Conservation (phyloP, 1,140 invertebrate genomes). For the Frieseomelitta varia region DNA sequence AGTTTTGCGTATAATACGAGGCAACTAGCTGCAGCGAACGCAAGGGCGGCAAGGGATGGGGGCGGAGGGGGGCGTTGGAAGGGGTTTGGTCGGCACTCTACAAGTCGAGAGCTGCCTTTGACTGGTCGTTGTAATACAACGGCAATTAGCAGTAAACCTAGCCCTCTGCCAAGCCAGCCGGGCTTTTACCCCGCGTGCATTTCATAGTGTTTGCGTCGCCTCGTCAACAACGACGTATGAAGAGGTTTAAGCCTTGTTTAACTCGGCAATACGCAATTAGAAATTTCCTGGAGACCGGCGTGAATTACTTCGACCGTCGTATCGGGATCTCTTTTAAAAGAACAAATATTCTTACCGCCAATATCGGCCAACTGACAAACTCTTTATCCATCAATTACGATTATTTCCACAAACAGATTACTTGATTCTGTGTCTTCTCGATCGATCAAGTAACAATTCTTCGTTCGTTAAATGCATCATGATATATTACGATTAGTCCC, state of each 20-base stretch:
- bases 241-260: slow-evolving; percentile 67
- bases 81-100: slow-evolving; percentile 42
- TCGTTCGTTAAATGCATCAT: too few relatives aligned
- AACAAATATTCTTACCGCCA: not conserved
- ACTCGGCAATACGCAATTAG: slow-evolving; percentile 63
- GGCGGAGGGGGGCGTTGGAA: not conserved
- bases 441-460: too few relatives aligned
- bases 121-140: slow-evolving; percentile 72
- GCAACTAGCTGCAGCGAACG: slow-evolving; percentile 50
- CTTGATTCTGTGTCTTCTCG: too few relatives aligned
- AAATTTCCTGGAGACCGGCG: slow-evolving; percentile 33
- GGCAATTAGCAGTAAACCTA: slow-evolving; percentile 73
- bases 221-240: slow-evolving; percentile 62
- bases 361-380: too few relatives aligned
- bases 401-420: too few relatives aligned
- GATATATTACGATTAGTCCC: too few relatives aligned
- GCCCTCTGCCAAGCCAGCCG: slow-evolving; percentile 44
- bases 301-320: slow-evolving; percentile 42
- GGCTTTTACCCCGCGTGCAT: slow-evolving; percentile 60
- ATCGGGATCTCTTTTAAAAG: not conserved
- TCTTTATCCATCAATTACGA: too few relatives aligned
- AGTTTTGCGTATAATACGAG: slow-evolving; percentile 64
- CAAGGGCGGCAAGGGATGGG: not conserved
- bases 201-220: slow-evolving; percentile 61
- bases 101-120: slow-evolving; percentile 67